These are phyloP conservation scores for Drosophila carrolli DNA, from an alignment of 1,140 invertebrate species.

Conservation along the genomic window DNA sequence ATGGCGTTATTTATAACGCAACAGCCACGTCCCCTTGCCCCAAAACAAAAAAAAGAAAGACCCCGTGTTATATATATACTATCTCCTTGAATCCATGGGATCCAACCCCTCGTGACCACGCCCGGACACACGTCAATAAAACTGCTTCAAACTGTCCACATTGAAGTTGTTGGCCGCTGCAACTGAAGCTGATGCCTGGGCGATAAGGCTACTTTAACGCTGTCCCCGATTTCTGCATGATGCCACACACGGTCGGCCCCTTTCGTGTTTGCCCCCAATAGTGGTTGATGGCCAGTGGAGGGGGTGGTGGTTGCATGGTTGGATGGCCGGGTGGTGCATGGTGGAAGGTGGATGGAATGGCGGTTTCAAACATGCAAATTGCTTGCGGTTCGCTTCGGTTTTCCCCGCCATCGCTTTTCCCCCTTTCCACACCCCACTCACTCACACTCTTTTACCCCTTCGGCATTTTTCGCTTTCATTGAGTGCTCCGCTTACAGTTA, in stretches of 20 bases:
- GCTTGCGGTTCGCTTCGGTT: conserved; percentile 80
- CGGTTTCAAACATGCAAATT: conserved; percentile 82
- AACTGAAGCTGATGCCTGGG: conserved; percentile 46
- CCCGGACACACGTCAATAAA: conserved; percentile 82
- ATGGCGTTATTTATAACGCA: conserved; percentile 78
- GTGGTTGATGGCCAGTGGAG: conserved; percentile 28
- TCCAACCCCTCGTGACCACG: conserved; percentile 45
- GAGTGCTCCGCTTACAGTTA: conserved; percentile 77
- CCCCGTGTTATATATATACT: conserved; percentile 17
- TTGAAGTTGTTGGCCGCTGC: conserved; percentile 46
- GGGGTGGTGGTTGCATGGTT: conserved; percentile 19
- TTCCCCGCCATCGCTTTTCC: conserved; percentile 28
- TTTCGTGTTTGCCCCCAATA: conserved; percentile 77
- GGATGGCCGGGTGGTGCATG: conserved; percentile 2
- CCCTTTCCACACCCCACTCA: too few relatives aligned
- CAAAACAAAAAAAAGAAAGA: neutral
- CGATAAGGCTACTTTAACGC: conserved; percentile 82
- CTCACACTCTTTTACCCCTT: neutral
- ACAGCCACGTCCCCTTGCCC: conserved; percentile 11
- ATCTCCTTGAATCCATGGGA: conserved; percentile 30
- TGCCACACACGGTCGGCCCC: conserved; percentile 72
- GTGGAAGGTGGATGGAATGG: conserved; percentile 44
- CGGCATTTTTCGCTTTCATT: conserved; percentile 74
- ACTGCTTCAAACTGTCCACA: conserved; percentile 80
- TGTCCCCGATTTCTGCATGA: conserved; percentile 80